Percentiles rank a stretch among this genome's conserved stretches.
Evolutionary conservation across 35 echinoderm and acorn worm genomes (phyloP).

Genomic region (Heliocidaris erythrogramma): DNA sequence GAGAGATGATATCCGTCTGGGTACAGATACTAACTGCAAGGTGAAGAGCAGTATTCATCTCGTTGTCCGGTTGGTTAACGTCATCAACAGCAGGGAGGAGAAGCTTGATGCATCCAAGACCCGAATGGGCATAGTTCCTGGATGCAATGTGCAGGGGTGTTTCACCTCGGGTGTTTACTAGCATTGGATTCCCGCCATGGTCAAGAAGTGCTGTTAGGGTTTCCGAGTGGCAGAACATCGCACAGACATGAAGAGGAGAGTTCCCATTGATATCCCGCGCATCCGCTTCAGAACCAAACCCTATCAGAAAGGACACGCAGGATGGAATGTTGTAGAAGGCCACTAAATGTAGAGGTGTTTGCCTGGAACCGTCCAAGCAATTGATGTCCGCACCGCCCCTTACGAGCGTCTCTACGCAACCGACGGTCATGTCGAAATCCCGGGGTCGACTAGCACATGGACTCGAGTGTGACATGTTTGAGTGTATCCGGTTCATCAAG

Average conservation of each 20-base stretch:
- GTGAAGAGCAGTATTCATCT: constrained; percentile 35
- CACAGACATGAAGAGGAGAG: constrained; percentile 41
- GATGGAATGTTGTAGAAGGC: constrained; percentile 54
- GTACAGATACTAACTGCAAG: neutral
- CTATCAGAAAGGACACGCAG: neutral
- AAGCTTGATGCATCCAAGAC: constrained; percentile 46
- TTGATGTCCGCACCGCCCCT: constrained; percentile 31
- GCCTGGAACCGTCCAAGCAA: constrained; percentile 3
- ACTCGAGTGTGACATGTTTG: neutral
- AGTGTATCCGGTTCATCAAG: constrained; percentile 53
- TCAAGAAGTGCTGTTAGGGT: constrained; percentile 16
- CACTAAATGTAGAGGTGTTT: constrained; percentile 38
- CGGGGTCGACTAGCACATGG: neutral
- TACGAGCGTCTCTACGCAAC: constrained; percentile 18
- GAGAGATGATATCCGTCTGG: constrained; percentile 27
- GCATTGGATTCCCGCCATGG: constrained; percentile 23
- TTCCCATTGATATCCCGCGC: constrained; percentile 30
- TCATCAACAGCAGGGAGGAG: constrained; percentile 23
- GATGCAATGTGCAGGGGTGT: constrained; percentile 50
- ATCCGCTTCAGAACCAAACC: constrained; percentile 11
- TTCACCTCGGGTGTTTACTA: neutral
- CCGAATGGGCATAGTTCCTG: neutral
- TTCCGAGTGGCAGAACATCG: constrained; percentile 37
- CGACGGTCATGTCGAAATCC: neutral
- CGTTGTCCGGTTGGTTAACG: constrained; percentile 34